Conservation (phyloP, 2,113 vertebrate genomes). For the Neolamprologus devosi region DNA sequence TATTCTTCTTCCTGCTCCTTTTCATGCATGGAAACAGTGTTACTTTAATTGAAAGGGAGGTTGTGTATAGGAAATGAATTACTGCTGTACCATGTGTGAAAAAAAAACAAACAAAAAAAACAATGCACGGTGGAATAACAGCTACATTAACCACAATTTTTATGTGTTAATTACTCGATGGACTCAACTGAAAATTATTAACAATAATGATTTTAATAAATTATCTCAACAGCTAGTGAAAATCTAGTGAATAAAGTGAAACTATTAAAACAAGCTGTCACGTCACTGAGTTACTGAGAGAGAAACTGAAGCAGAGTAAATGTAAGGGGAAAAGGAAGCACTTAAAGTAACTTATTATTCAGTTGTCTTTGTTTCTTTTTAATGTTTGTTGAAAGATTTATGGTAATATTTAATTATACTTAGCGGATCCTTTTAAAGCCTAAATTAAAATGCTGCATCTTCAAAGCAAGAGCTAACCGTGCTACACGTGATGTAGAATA, state of each 20-base stretch:
- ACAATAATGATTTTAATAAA: background rate
- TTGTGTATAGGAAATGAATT: background rate
- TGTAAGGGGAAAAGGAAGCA: background rate
- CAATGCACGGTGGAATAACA: background rate
- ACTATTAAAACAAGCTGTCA: background rate
- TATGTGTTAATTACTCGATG: background rate
- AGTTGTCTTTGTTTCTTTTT: background rate
- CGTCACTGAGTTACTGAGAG: background rate
- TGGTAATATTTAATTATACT: background rate
- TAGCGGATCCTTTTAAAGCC: background rate
- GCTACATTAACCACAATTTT: background rate
- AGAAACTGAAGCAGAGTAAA: background rate
- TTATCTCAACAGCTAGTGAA: background rate
- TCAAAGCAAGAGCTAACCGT: background rate
- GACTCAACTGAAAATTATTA: background rate
- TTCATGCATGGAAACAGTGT: accelerated
- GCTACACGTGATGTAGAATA: background rate
- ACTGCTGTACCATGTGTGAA: background rate
- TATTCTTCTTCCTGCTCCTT: background rate
- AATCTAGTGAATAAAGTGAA: background rate
- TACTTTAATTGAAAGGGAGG: background rate
- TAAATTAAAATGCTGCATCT: background rate
- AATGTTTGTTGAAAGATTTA: background rate
- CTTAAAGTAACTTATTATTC: background rate
- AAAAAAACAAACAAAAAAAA: accelerated